Evolutionary conservation across 2,113 vertebrate genomes (phyloP).

Genomic region (Eidolon helvum): DNA sequence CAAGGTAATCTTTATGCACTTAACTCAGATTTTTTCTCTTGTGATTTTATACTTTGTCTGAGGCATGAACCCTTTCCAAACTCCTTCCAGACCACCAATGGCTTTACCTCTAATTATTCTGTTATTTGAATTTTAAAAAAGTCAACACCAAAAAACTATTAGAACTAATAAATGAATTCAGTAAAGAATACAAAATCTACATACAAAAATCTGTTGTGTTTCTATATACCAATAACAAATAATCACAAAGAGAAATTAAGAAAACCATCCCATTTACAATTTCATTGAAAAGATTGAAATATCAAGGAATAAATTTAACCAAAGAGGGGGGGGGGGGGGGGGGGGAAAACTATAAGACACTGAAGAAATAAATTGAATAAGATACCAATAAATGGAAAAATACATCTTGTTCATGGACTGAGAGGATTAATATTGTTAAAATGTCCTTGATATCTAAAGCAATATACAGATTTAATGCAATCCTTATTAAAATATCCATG

Average conservation of each 20-base stretch:
- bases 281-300: too few species aligned
- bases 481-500: too few species aligned
- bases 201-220: not conserved
- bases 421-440: too few species aligned
- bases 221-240: not conserved
- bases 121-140: slow-evolving; percentile 1
- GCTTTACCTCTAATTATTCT: not conserved
- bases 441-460: too few species aligned
- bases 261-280: too few species aligned
- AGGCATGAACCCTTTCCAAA: not conserved
- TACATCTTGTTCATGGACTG: too few species aligned
- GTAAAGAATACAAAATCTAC: not conserved
- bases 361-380: too few species aligned
- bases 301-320: too few species aligned
- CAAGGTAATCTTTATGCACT: not conserved
- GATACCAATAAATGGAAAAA: too few species aligned
- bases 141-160: not conserved
- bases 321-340: too few species aligned
- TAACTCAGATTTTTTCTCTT: not conserved
- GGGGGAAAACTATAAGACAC: too few species aligned
- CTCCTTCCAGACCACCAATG: not conserved
- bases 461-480: too few species aligned
- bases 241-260: not conserved
- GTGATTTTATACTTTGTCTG: not conserved
- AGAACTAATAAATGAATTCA: not conserved